These are phyloP conservation scores for Ptiloglossa arizonensis DNA, from an alignment of 1,140 invertebrate species.

Conservation along the genomic window DNA sequence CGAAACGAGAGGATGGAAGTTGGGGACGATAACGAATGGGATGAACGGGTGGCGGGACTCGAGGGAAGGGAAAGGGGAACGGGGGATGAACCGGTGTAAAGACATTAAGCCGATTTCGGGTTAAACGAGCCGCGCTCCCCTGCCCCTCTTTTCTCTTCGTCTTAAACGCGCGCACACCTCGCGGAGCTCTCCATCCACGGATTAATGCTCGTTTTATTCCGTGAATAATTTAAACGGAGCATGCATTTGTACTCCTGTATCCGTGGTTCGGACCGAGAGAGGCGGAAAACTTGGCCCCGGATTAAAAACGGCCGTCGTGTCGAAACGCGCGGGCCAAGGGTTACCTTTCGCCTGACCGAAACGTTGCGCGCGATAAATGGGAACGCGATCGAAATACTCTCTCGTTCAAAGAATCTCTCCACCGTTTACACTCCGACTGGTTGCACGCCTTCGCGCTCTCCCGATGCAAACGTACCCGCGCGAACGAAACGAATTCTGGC, in stretches of 20 bases:
- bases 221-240: slow-evolving; percentile 58
- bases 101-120: slow-evolving; percentile 57
- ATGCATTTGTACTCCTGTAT: not conserved
- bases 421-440: not conserved
- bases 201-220: slow-evolving; percentile 34
- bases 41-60: not conserved
- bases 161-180: slow-evolving; percentile 40
- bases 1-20: not conserved
- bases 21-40: slow-evolving; percentile 28
- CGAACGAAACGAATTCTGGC: slow-evolving; percentile 20
- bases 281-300: not conserved
- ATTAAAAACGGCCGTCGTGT: not conserved
- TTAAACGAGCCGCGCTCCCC: slow-evolving; percentile 37
- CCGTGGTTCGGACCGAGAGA: not conserved
- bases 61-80: no score
- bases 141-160: not conserved
- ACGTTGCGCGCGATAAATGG: not conserved
- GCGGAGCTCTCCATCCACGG: not conserved
- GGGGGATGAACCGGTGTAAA: slow-evolving; percentile 14
- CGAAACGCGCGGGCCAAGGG: not conserved
- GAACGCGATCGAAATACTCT: not conserved
- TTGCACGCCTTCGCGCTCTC: not conserved
- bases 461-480: not conserved
- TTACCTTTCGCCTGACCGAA: no score
- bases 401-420: not conserved